A percentile compares a stretch with the other conserved stretches of the same genome.
Evolutionary conservation across 2,888 invertebrate species (phyloP).

Genomic region (Chaetogeoica ovagalla): DNA sequence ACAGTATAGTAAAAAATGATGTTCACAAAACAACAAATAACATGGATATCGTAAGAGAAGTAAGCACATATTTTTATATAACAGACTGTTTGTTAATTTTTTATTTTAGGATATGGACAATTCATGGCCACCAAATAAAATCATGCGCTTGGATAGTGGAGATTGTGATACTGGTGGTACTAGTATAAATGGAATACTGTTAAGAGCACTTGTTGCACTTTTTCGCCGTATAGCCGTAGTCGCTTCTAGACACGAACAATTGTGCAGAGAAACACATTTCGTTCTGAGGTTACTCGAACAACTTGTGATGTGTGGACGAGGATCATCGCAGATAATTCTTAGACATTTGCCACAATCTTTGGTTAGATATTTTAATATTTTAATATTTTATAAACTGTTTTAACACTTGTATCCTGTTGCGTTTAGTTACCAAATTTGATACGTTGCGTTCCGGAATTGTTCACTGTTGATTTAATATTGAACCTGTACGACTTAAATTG

Average conservation of each 20-base stretch:
- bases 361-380: slow-evolving; percentile 58
- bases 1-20: slow-evolving; percentile 60
- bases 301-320: slow-evolving; percentile 76
- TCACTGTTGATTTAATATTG: slow-evolving; percentile 73
- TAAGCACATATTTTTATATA: slow-evolving; percentile 30
- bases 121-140: slow-evolving; percentile 56
- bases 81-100: neutral
- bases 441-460: slow-evolving; percentile 77
- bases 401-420: slow-evolving; percentile 1
- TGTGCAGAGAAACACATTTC: slow-evolving; percentile 82
- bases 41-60: slow-evolving; percentile 60
- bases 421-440: slow-evolving; percentile 73
- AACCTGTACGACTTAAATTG: slow-evolving; percentile 79
- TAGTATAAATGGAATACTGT: slow-evolving; percentile 68
- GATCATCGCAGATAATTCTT: slow-evolving; percentile 71
- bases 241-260: slow-evolving; percentile 56
- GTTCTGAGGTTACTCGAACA: slow-evolving; percentile 76
- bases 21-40: slow-evolving; percentile 62
- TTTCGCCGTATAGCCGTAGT: slow-evolving; percentile 60
- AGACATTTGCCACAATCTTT: slow-evolving; percentile 74
- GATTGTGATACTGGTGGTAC: slow-evolving; percentile 44
- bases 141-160: slow-evolving; percentile 56
- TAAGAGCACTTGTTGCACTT: slow-evolving; percentile 57
- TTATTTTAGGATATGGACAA: slow-evolving; percentile 56
- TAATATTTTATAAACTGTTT: neutral